Conservation (phyloP, 2,888 invertebrate genomes). For the Hirtodrosophila trivittata region DNA sequence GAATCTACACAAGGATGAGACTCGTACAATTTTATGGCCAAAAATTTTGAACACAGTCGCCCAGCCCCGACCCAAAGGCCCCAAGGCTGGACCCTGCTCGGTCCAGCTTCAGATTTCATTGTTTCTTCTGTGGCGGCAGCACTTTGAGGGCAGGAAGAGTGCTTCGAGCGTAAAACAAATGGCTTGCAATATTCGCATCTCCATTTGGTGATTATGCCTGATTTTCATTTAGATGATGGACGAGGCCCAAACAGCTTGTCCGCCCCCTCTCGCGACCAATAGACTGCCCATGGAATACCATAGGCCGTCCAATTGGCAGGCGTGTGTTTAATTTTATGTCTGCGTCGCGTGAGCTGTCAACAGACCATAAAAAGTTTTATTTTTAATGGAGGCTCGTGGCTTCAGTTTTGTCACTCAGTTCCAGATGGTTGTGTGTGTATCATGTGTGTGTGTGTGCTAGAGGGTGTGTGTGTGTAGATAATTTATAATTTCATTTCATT, state of each 20-base stretch:
- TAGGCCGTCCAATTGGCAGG: conserved; percentile 23
- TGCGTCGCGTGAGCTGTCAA: conserved; percentile 45
- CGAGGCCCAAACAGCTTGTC: conserved; percentile 28
- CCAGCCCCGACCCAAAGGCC: conserved; percentile 1
- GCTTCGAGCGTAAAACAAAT: conserved; percentile 37
- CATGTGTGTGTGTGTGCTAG: not conserved
- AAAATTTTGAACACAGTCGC: conserved; percentile 14
- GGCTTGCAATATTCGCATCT: conserved; percentile 49
- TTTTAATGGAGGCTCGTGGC: conserved; percentile 46
- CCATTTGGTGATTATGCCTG: conserved; percentile 68
- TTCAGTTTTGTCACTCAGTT: conserved; percentile 27
- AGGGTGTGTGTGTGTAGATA: not conserved
- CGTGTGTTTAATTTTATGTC: conserved; percentile 27
- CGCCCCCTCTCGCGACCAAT: not conserved
- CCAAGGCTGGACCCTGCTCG: conserved; percentile 5
- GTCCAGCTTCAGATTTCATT: conserved; percentile 42
- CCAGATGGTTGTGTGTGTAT: conserved; percentile 5
- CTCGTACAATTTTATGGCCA: conserved; percentile 26
- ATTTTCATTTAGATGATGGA: conserved; percentile 75
- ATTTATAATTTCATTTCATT: conserved; percentile 43
- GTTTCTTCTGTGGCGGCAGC: conserved; percentile 31
- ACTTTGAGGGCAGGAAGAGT: not conserved
- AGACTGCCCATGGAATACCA: not conserved
- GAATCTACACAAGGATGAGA: not conserved
- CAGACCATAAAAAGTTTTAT: conserved; percentile 56